Evolutionary conservation across 2,797 vertebrate genomes (phyloP), one percentile per base, ranked within the genome.

Genomic region (Remorina albescens): DNA sequence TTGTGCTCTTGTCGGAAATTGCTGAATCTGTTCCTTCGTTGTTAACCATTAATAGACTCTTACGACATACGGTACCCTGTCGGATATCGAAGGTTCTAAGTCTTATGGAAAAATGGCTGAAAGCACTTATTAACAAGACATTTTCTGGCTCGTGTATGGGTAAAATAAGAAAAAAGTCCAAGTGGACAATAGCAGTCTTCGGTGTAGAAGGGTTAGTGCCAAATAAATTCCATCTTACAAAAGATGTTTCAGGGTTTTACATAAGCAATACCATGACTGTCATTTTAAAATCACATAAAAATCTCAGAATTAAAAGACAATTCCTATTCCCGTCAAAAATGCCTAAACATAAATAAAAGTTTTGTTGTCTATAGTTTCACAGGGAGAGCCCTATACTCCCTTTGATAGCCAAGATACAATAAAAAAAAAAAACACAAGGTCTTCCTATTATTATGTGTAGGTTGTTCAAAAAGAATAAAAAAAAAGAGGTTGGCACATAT

Each of bases 401-500:
- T 86, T 89, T 89, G 42, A 81, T 53, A 67, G 23, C 65, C 53
- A 61, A 62, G 62, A 54, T 5, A 49, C 50, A 42, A 25, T 1
- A 19, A 10, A 39, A 57, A 69, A 32, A 1, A 63, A 59, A 54
- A 47, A 53, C n/a, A 73, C 5, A 44, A 44, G 8, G 6, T 8
- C 61, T 41, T 56, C 58, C 9, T 19, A 2, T 76, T 28, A 63
- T 28, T 54, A 36, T 78, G 54, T 25, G 28, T 15, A 58, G 9
- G 64, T 67, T 55, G 41, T 13, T 42, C 16, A 2, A n/a, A 61
- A 42, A 58, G 30, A 65, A 26, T 53, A 21, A 41, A 76, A 32
- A 60, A 41, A 42, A 64, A 57, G 81, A 66, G 58, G n/a, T 86
- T 92, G 91, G 88, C 91, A 91, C 88, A 63, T 65, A 41, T 34